Base-by-base conservation (phyloP, 2,113 vertebrate genomes). In the Xyliphius kryptos region DNA sequence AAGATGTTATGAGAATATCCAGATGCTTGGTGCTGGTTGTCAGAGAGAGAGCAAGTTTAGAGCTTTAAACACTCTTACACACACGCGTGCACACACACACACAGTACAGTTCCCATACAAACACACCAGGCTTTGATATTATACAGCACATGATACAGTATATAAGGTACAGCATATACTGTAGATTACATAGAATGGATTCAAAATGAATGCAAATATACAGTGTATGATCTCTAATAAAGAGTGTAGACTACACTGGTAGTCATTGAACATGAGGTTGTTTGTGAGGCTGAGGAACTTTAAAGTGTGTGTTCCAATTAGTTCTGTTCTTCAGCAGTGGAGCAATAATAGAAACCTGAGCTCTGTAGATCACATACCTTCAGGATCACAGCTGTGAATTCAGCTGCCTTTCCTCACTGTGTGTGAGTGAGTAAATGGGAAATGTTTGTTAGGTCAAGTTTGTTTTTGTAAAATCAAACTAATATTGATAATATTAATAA, bases 1-100 rank as follows among this genome's bases (percentile, higher is more conserved):
- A 53, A 75, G 36, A 68, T 22, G 68, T 70, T 80, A 69, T 72
- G 80, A 82, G 66, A 68, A 56, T 79, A 80, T 65, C 79, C 82
- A 86, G 78, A 71, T 52, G 4, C n/a, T n/a, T n/a, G n/a, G n/a
- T n/a, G n/a, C 51, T 69, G 71, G 76, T 76, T 70, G 53, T 68
- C 47, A 21, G 69, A 19, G 49, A 74, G 43, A 76, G 60, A 36
- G 50, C 75, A 75, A 72, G 67, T n/a, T n/a, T n/a, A n/a, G n/a
- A n/a, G 72, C 74, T 75, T 58, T 47, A 15, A 55, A 75, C 77
- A 66, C 63, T 37, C 56, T 69, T 79, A 73, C 77, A 78, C 41
- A 44, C 41, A n/a, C n/a, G n/a, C n/a, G n/a, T n/a, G n/a, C n/a
- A n/a, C n/a, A n/a, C n/a, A n/a, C n/a, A n/a, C n/a, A n/a, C n/a